Percentiles rank a stretch among this genome's conserved stretches.
phyloP scores from a whole-genome alignment of 2,113 vertebrate genomes.

The Clarias macrocephalus region DNA sequence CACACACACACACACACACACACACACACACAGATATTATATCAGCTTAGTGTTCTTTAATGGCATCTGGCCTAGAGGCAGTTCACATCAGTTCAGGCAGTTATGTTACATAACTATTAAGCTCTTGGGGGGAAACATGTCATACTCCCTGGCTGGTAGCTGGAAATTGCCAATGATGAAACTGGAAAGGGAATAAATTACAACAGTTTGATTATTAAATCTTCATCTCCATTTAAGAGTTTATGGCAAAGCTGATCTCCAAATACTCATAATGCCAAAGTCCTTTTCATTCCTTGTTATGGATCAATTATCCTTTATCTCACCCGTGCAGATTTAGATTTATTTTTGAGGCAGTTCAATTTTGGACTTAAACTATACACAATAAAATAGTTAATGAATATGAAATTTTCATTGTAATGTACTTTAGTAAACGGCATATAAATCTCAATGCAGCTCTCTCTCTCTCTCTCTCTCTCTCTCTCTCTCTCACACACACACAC shows the following conservation, averaged over 20 bases:
- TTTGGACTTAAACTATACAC: constrained; percentile 3
- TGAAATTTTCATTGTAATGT: constrained; percentile 52
- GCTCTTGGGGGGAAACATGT: neutral
- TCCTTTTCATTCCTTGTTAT: neutral
- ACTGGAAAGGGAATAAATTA: neutral
- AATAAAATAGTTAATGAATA: constrained; percentile 50
- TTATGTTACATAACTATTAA: neutral
- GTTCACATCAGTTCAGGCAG: no score
- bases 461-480: neutral
- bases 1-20: neutral
- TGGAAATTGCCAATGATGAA: neutral
- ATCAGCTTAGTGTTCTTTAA: neutral
- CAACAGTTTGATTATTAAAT: neutral
- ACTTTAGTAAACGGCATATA: constrained; percentile 44
- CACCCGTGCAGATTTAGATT: neutral
- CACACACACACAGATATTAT: neutral
- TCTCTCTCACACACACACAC: neutral
- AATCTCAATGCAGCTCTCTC: constrained; percentile 50
- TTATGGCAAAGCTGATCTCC: neutral
- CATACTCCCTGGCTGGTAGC: neutral
- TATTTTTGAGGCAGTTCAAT: neutral
- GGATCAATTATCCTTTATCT: neutral
- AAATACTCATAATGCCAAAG: neutral
- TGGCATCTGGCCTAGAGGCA: neutral
- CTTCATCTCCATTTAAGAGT: neutral